phyloP scores from a whole-genome alignment of 2,113 vertebrate species.

The Pagrus major region DNA sequence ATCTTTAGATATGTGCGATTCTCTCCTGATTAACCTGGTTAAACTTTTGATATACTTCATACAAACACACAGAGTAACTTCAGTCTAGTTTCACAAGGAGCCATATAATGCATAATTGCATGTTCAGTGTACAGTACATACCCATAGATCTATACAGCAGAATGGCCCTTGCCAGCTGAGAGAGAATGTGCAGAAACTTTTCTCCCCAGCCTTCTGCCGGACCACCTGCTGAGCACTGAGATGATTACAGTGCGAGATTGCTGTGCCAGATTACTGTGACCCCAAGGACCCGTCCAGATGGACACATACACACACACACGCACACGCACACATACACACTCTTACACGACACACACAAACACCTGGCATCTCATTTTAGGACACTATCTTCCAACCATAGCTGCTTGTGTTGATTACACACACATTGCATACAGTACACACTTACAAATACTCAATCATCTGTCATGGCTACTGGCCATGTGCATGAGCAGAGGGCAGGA shows the following conservation, averaged over 20 bases:
- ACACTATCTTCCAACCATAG: constrained; percentile 42
- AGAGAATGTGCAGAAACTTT: constrained; percentile 70
- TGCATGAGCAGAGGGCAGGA: constrained; percentile 24
- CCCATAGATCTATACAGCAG: constrained; percentile 1
- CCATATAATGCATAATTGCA: background rate
- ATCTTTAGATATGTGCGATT: constrained; percentile 29
- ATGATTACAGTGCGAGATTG: constrained; percentile 79
- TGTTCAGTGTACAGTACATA: background rate
- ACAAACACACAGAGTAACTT: background rate
- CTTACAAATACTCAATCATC: constrained; percentile 50
- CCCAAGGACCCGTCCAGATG: constrained; percentile 77
- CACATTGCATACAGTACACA: constrained; percentile 55
- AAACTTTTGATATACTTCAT: background rate
- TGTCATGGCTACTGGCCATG: constrained; percentile 10
- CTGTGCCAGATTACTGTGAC: constrained; percentile 81
- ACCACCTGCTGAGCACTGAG: constrained; percentile 78
- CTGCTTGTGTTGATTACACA: constrained; percentile 53
- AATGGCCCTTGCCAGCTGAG: constrained; percentile 26
- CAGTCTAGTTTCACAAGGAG: background rate
- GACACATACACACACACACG: constrained; percentile 60
- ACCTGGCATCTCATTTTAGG: constrained; percentile 70
- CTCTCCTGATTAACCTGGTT: constrained; percentile 14
- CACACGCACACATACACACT: constrained; percentile 27
- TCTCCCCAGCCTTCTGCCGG: constrained; percentile 67
- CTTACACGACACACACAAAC: constrained; percentile 47